Conservation (phyloP, 2,797 vertebrate species). For the Anomalospiza imberbis region DNA sequence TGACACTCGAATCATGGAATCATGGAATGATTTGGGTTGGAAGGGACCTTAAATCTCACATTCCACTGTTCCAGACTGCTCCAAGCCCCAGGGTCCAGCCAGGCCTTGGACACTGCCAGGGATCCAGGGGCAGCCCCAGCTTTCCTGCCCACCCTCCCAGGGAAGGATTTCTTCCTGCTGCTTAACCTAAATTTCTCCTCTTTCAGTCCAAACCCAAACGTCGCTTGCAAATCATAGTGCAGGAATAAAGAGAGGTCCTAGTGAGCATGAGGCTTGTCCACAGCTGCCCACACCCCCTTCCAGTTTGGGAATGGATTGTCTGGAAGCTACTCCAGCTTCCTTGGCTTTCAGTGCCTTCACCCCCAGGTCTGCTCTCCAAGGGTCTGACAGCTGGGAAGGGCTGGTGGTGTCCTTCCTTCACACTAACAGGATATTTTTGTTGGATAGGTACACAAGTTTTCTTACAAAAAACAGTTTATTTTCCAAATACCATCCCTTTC, state of each 20-base stretch:
- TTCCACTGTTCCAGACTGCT: fast-evolving
- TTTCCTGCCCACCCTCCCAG: fast-evolving
- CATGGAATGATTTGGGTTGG: neutral
- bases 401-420: neutral
- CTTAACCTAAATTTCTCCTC: neutral
- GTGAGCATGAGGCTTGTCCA: fast-evolving
- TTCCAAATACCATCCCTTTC: neutral
- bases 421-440: neutral
- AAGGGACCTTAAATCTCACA: neutral
- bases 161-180: neutral
- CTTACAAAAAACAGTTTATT: neutral
- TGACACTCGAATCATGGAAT: fast-evolving
- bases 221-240: neutral
- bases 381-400: neutral
- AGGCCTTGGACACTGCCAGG: neutral
- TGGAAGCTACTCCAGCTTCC: neutral
- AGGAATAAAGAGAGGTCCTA: neutral
- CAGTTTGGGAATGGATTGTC: neutral
- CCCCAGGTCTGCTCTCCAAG: neutral
- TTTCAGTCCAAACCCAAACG: neutral
- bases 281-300: neutral
- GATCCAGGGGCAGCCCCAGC: neutral
- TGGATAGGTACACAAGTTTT: neutral
- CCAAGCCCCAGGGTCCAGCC: fast-evolving
- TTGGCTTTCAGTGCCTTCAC: neutral